Evolutionary conservation across 2,888 invertebrate genomes (phyloP).

Genomic region (Nomada lathburiana): DNA sequence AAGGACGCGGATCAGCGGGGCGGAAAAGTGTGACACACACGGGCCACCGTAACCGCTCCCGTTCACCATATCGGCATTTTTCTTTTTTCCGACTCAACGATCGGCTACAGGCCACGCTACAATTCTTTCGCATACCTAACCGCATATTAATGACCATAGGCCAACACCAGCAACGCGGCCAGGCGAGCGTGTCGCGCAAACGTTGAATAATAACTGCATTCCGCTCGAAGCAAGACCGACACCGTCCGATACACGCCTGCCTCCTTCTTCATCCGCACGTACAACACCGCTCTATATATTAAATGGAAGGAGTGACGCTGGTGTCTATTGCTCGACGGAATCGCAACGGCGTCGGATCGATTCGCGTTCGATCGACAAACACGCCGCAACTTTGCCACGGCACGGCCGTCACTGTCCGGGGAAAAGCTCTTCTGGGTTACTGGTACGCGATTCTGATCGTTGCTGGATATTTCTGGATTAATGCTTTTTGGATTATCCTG

Average conservation of each 20-base stretch:
- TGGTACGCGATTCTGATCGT: not conserved
- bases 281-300: constrained; percentile 67
- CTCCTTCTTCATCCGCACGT: constrained; percentile 20
- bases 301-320: constrained; percentile 32
- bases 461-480: not conserved
- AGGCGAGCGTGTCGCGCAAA: constrained; percentile 76
- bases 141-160: constrained; percentile 70
- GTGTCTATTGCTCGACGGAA: constrained; percentile 61
- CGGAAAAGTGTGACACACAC: constrained; percentile 38
- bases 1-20: constrained; percentile 21
- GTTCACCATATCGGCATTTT: constrained; percentile 55
- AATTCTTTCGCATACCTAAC: constrained; percentile 68
- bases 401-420: not conserved
- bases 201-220: constrained; percentile 81
- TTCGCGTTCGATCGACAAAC: not conserved
- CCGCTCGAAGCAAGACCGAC: constrained; percentile 49
- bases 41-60: constrained; percentile 42
- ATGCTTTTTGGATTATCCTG: not conserved
- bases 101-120: constrained; percentile 45
- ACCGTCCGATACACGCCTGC: constrained; percentile 29
- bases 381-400: not conserved
- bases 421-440: not conserved
- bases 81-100: constrained; percentile 28
- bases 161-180: constrained; percentile 59
- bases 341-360: constrained; percentile 44